phyloP scores from a whole-genome alignment of 2,888 invertebrate species.

The Phorcus lineatus region DNA sequence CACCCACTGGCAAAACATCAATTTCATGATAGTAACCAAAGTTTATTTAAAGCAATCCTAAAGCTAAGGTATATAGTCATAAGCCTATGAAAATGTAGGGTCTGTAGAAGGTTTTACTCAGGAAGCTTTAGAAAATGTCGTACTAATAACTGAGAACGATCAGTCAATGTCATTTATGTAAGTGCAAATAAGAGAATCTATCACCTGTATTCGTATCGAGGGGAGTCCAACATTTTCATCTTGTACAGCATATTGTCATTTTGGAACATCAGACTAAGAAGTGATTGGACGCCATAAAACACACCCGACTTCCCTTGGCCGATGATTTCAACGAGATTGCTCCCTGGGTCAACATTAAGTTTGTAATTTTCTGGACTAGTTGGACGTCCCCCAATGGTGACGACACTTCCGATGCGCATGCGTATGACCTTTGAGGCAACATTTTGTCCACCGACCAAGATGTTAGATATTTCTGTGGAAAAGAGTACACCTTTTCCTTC shows the following conservation, averaged over 20 bases:
- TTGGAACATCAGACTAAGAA: conserved; percentile 29
- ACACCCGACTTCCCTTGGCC: conserved; percentile 42
- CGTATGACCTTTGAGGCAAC: neutral
- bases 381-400: neutral
- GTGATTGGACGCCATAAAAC: conserved; percentile 41
- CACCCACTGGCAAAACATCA: too few species aligned
- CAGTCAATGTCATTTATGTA: too few species aligned
- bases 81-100: too few species aligned
- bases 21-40: too few species aligned
- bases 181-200: neutral
- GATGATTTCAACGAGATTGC: conserved; percentile 35
- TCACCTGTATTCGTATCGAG: conserved; percentile 18
- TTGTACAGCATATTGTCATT: neutral
- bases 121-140: too few species aligned
- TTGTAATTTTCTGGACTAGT: conserved; percentile 35
- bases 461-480: neutral
- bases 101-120: too few species aligned
- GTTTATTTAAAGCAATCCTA: too few species aligned
- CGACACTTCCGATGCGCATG: neutral
- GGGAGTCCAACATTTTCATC: conserved; percentile 16
- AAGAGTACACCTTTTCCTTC: too few species aligned
- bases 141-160: too few species aligned
- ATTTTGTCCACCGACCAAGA: neutral
- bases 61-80: too few species aligned
- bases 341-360: conserved; percentile 33